Percentiles rank a stretch among this genome's conserved stretches.
These are phyloP conservation scores for Drosophila birchii DNA, from an alignment of 2,888 invertebrate genomes.

Conservation along the genomic window DNA sequence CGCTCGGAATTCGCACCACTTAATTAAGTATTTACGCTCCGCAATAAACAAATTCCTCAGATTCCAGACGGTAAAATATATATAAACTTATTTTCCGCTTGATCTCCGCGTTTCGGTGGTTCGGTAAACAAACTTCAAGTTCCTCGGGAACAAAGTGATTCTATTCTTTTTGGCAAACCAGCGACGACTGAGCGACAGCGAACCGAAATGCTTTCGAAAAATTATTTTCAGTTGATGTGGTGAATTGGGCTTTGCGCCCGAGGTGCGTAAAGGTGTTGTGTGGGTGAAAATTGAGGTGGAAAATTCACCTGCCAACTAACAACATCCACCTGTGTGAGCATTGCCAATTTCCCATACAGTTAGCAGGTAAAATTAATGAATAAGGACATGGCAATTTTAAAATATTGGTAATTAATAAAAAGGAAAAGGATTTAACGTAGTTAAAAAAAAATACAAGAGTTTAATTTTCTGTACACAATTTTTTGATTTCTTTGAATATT, in stretches of 20 bases:
- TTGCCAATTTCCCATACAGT: constrained; percentile 5
- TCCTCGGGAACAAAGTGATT: constrained; percentile 5
- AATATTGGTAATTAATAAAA: not conserved
- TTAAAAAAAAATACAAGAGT: not conserved
- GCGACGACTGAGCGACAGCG: constrained; percentile 35
- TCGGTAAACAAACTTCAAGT: constrained; percentile 61
- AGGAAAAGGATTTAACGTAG: not conserved
- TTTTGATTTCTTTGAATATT: no score
- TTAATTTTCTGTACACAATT: not conserved
- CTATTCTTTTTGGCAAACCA: constrained; percentile 34
- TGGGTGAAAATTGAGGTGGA: constrained; percentile 46
- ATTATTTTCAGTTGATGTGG: constrained; percentile 43
- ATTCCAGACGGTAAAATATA: constrained; percentile 68
- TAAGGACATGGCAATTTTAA: not conserved
- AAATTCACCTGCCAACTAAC: constrained; percentile 15
- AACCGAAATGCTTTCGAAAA: constrained; percentile 36
- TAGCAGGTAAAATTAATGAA: not conserved
- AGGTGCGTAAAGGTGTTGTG: constrained; percentile 52
- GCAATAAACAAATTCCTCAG: constrained; percentile 71
- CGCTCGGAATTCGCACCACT: constrained; percentile 49
- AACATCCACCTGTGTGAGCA: constrained; percentile 33
- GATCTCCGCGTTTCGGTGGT: constrained; percentile 21
- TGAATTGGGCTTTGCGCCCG: constrained; percentile 20
- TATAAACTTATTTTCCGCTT: constrained; percentile 56
- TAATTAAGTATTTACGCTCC: constrained; percentile 42